Conservation (phyloP, 2,113 vertebrate genomes). For the Chionomys nivalis region DNA sequence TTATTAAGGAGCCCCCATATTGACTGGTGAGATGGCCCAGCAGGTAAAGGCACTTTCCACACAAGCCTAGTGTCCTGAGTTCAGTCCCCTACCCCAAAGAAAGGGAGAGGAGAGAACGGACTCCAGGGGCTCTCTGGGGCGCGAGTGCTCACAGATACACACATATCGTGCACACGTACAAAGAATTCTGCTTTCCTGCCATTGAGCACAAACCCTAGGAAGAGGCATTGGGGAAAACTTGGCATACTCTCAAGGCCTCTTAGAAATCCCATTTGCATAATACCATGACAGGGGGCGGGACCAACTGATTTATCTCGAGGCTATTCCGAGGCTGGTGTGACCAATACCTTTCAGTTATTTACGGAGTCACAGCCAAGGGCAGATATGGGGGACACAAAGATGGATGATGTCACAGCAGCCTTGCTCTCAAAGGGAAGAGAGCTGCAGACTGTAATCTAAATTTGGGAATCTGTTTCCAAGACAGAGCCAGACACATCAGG, state of each 20-base stretch:
- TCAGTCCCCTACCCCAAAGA: neutral
- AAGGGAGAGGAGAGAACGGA: neutral
- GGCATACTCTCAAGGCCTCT: neutral
- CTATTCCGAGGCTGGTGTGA: neutral
- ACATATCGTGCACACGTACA: neutral
- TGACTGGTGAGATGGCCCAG: neutral
- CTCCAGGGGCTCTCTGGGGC: neutral
- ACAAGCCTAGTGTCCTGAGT: neutral
- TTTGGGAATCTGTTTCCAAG: neutral
- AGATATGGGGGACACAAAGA: neutral
- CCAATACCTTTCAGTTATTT: constrained; percentile 31
- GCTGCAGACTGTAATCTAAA: neutral
- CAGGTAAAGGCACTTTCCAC: neutral
- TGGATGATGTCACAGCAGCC: neutral
- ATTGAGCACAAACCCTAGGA: constrained; percentile 4
- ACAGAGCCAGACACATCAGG: neutral
- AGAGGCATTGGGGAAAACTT: neutral
- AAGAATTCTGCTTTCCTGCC: constrained; percentile 13
- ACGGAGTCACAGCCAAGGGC: constrained; percentile 9
- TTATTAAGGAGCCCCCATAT: neutral
- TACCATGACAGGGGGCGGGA: neutral
- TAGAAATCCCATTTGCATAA: neutral
- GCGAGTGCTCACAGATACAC: too few species aligned
- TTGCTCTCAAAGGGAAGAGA: neutral
- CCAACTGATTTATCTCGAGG: constrained; percentile 1